phyloP scores from a whole-genome alignment of 1,140 invertebrate species.

The Spodoptera litura region DNA sequence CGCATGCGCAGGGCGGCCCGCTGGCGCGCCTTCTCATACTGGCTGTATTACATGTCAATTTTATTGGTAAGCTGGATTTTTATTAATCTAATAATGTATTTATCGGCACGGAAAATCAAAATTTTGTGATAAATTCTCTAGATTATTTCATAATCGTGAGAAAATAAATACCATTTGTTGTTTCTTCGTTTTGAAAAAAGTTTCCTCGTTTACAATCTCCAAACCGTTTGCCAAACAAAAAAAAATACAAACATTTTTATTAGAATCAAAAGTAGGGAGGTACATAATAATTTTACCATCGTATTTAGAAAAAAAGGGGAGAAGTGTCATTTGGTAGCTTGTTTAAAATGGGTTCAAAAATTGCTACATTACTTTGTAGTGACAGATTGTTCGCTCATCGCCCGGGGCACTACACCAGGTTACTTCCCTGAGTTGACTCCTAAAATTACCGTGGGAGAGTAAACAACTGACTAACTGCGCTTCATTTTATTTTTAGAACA shows the following conservation, averaged over 20 bases:
- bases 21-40: slow-evolving; percentile 76
- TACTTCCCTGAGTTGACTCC: slow-evolving; percentile 21
- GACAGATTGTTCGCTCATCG: slow-evolving; percentile 29
- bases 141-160: too few relatives aligned
- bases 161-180: too few relatives aligned
- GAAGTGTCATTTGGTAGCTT: background rate
- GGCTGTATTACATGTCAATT: slow-evolving; percentile 80
- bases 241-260: background rate
- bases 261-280: too few relatives aligned
- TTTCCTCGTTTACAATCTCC: too few relatives aligned
- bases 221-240: too few relatives aligned
- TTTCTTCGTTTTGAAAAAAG: too few relatives aligned
- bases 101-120: background rate
- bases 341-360: slow-evolving; percentile 14
- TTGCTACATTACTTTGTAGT: slow-evolving; percentile 19
- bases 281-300: background rate
- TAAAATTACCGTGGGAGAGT: slow-evolving; percentile 24
- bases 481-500: slow-evolving; percentile 14
- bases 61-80: slow-evolving; percentile 71
- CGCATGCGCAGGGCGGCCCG: slow-evolving; percentile 64
- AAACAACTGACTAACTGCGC: slow-evolving; percentile 12
- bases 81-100: background rate
- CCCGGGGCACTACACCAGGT: background rate
- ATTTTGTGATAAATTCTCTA: too few relatives aligned
- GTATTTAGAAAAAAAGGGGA: background rate